Conservation (phyloP, 2,113 vertebrate species). For the Xyrauchen texanus region DNA sequence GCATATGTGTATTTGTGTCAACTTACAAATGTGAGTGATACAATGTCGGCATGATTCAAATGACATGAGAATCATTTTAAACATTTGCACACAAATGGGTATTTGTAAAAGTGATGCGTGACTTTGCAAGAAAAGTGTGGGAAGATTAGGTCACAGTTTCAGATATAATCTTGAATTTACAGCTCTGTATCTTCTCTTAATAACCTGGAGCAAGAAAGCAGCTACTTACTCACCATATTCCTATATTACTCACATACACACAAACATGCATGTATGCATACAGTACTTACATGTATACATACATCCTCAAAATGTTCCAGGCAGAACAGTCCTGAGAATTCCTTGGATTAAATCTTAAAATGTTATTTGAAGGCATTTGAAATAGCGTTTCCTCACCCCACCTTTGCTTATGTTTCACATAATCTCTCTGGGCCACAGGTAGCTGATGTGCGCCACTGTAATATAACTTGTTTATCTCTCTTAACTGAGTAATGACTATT, state of each 20-base stretch:
- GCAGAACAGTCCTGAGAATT: background rate
- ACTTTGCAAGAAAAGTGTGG: background rate
- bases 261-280: background rate
- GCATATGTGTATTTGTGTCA: background rate
- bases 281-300: background rate
- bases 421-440: background rate
- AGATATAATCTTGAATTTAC: slow-evolving; percentile 22
- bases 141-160: slow-evolving; percentile 17
- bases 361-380: slow-evolving; percentile 11
- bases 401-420: slow-evolving; percentile 6
- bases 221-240: slow-evolving; percentile 7
- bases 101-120: slow-evolving; percentile 5
- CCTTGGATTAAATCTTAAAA: background rate
- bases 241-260: background rate
- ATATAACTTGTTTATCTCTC: slow-evolving; percentile 17
- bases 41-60: slow-evolving; percentile 2
- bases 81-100: background rate
- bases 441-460: background rate
- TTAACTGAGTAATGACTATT: slow-evolving; percentile 28
- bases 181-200: background rate
- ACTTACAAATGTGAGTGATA: background rate
- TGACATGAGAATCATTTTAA: slow-evolving; percentile 27
- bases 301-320: background rate
- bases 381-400: background rate
- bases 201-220: slow-evolving; percentile 9